A percentile compares a stretch with the other conserved stretches of the same genome.
These are phyloP conservation scores for Lepus oiostolus DNA, from an alignment of 2,797 vertebrate species.

Conservation along the genomic window DNA sequence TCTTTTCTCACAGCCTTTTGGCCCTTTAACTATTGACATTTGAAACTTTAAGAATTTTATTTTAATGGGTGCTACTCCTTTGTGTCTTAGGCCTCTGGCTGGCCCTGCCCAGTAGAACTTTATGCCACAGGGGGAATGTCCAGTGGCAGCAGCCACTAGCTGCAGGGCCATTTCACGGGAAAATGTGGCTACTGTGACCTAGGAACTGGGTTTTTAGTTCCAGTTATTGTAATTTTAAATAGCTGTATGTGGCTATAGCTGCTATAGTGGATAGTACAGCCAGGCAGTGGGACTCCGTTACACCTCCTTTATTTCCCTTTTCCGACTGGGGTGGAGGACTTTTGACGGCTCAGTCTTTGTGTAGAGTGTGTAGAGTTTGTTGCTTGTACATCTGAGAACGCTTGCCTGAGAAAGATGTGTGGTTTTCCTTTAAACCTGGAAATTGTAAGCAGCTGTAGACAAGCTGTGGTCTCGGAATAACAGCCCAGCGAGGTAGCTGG, in stretches of 20 bases:
- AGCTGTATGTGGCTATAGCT: background rate
- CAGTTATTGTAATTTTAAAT: conserved; percentile 28
- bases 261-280: background rate
- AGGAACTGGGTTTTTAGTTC: background rate
- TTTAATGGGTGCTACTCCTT: background rate
- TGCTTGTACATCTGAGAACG: background rate
- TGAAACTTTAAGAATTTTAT: conserved; percentile 5
- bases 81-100: background rate
- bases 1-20: background rate
- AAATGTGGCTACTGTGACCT: background rate
- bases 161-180: background rate
- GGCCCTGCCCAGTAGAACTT: background rate
- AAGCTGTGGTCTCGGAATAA: background rate
- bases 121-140: background rate
- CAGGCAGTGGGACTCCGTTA: background rate
- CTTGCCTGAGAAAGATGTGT: background rate
- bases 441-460: background rate
- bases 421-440: background rate
- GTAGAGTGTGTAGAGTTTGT: background rate
- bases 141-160: background rate
- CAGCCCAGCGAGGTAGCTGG: background rate
- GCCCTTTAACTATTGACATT: background rate
- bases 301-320: background rate
- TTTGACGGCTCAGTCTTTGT: background rate
- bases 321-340: background rate